Evolutionary conservation across 1,140 invertebrate genomes (phyloP).

Genomic region (Drosophila tristis): DNA sequence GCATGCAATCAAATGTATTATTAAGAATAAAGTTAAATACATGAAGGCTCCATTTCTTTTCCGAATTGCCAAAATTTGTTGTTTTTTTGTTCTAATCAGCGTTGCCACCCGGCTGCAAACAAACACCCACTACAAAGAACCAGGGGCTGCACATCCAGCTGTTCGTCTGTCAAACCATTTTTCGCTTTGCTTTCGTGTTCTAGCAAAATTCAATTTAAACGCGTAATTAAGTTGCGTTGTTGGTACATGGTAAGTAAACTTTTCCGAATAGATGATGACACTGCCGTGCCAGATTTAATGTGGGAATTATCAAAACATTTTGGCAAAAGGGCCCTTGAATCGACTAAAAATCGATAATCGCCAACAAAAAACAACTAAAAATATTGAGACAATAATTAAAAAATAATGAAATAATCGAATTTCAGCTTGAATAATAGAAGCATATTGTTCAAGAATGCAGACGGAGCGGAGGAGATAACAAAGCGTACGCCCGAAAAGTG

Average conservation of each 20-base stretch:
- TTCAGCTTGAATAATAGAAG: slow-evolving; percentile 55
- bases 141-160: background rate
- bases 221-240: slow-evolving; percentile 37
- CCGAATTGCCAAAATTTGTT: background rate
- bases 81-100: too few species aligned
- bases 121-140: too few species aligned
- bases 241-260: slow-evolving; percentile 19
- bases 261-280: background rate
- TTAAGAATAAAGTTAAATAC: slow-evolving; percentile 48
- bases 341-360: slow-evolving; percentile 67
- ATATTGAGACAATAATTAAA: slow-evolving; percentile 35
- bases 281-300: background rate
- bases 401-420: slow-evolving; percentile 30
- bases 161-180: slow-evolving; percentile 26
- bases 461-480: slow-evolving; percentile 59
- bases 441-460: slow-evolving; percentile 52
- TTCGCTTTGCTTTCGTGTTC: slow-evolving; percentile 43
- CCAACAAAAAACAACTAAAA: slow-evolving; percentile 34
- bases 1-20: slow-evolving; percentile 2
- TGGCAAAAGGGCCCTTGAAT: background rate
- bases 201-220: slow-evolving; percentile 37
- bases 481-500: slow-evolving; percentile 62
- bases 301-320: background rate
- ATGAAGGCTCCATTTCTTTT: too few species aligned
- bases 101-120: too few species aligned